These are phyloP conservation scores for Bolborhynchus lineola DNA, from an alignment of 2,113 vertebrate species.

Conservation along the genomic window DNA sequence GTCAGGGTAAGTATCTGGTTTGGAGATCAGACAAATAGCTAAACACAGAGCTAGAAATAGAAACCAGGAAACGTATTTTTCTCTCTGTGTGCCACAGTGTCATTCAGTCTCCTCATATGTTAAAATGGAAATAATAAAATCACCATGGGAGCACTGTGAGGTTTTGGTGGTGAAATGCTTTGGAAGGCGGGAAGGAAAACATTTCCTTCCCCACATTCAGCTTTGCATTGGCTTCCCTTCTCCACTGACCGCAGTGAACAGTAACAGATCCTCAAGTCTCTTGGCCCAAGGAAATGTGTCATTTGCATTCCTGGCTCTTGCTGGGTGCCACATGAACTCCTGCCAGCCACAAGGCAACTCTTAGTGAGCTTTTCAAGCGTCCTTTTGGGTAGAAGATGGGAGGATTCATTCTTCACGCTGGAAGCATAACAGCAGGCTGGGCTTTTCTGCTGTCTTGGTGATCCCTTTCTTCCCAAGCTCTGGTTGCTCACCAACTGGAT, in stretches of 20 bases:
- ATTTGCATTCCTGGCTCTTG: neutral
- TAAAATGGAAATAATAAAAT: neutral
- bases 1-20: neutral
- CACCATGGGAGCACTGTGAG: neutral
- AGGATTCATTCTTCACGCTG: neutral
- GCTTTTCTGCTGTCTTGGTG: neutral
- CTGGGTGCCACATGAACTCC: neutral
- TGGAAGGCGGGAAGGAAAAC: neutral
- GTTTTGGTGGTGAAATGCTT: neutral
- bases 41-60: neutral
- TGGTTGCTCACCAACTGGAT: neutral
- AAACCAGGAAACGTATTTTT: conserved; percentile 11
- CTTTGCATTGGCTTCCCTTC: neutral
- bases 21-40: neutral
- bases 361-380: neutral
- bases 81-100: neutral
- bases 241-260: neutral
- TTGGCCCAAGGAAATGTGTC: neutral
- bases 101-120: neutral
- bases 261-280: neutral
- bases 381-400: neutral
- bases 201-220: neutral
- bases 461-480: neutral
- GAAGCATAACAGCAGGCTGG: neutral
- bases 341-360: neutral